A percentile compares a stretch with the other conserved stretches of the same genome.
Evolutionary conservation across 2,888 invertebrate species (phyloP).

Genomic region (Acleris emargana): DNA sequence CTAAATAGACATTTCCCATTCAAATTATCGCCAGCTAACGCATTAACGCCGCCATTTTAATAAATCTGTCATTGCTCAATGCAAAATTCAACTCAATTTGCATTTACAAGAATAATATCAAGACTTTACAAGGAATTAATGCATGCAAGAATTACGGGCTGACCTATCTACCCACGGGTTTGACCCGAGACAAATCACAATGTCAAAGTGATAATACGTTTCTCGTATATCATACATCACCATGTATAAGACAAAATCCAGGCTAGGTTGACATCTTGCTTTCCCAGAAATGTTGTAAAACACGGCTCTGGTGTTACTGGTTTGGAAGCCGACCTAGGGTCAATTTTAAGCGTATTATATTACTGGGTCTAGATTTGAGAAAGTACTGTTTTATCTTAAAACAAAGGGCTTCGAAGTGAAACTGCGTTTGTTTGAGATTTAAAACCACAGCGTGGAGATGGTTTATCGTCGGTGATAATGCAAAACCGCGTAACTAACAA

Average conservation of each 20-base stretch:
- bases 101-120: slow-evolving; percentile 14
- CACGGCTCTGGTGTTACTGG: slow-evolving; percentile 10
- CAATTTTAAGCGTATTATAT: slow-evolving; percentile 21
- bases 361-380: slow-evolving; percentile 24
- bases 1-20: too few species aligned
- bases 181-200: slow-evolving; percentile 34
- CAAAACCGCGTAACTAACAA: too few species aligned
- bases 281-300: neutral
- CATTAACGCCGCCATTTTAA: neutral
- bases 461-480: too few species aligned
- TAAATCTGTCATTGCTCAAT: slow-evolving; percentile 13
- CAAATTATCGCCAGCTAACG: too few species aligned
- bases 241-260: neutral
- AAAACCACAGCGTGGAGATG: too few species aligned
- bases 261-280: slow-evolving; percentile 4
- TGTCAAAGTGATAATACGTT: slow-evolving; percentile 30
- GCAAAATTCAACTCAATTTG: slow-evolving; percentile 11
- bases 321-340: neutral
- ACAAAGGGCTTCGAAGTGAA: neutral
- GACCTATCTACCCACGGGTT: slow-evolving; percentile 28
- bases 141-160: slow-evolving; percentile 15
- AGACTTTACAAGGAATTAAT: slow-evolving; percentile 25
- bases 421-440: neutral
- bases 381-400: slow-evolving; percentile 2
- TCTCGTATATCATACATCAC: slow-evolving; percentile 1